These are phyloP conservation scores for Zaprionus bogoriensis DNA, from an alignment of 2,888 invertebrate genomes.

Conservation along the genomic window DNA sequence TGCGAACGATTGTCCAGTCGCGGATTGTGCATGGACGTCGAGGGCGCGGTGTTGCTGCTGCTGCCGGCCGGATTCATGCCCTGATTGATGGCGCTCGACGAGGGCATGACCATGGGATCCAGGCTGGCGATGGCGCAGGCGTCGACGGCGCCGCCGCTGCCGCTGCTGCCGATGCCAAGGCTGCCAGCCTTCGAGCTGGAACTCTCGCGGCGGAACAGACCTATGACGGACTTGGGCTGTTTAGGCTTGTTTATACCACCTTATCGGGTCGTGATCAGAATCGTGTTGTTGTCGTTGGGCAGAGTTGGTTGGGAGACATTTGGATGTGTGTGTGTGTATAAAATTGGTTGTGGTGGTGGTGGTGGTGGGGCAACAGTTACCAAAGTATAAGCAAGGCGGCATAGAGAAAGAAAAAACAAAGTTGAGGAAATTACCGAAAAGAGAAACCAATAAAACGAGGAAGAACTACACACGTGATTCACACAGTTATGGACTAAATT, in stretches of 20 bases:
- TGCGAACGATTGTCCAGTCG: slow-evolving; percentile 79
- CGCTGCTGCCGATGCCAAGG: slow-evolving; percentile 82
- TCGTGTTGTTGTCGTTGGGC: slow-evolving; percentile 16
- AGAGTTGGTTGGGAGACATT: slow-evolving; percentile 26
- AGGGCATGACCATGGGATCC: slow-evolving; percentile 82
- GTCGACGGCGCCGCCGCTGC: slow-evolving; percentile 82
- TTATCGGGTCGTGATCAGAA: slow-evolving; percentile 72
- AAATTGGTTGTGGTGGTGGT: slow-evolving; percentile 14
- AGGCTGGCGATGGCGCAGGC: slow-evolving; percentile 84
- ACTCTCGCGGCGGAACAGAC: slow-evolving; percentile 93
- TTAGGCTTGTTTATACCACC: slow-evolving; percentile 94
- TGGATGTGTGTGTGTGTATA: slow-evolving; percentile 21
- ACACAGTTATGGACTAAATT: slow-evolving; percentile 24
- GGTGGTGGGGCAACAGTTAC: slow-evolving; percentile 63
- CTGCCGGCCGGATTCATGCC: slow-evolving; percentile 77
- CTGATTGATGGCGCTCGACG: slow-evolving; percentile 83
- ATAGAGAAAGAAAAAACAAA: slow-evolving; percentile 66
- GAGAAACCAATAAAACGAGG: slow-evolving; percentile 37
- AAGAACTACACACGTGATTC: slow-evolving; percentile 32
- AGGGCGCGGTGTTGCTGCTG: slow-evolving; percentile 30
- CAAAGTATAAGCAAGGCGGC: slow-evolving; percentile 62
- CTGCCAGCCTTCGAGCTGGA: slow-evolving; percentile 86
- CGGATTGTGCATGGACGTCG: slow-evolving; percentile 73
- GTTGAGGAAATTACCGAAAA: slow-evolving; percentile 61
- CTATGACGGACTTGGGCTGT: slow-evolving; percentile 93